Conservation (phyloP, 2,888 invertebrate species). For the Eilema caniola region DNA sequence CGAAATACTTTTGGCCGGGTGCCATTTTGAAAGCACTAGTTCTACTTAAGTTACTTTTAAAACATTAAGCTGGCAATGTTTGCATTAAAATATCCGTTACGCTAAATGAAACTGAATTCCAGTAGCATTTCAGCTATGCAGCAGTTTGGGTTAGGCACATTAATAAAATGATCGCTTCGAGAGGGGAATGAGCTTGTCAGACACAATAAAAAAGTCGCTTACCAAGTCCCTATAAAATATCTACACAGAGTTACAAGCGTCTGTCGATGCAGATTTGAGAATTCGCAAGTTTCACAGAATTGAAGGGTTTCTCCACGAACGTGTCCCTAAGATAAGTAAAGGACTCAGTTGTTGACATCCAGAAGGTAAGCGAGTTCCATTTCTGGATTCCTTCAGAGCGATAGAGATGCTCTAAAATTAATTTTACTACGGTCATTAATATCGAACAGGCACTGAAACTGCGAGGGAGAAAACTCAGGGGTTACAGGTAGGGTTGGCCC, state of each 20-base stretch:
- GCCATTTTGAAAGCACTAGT: slow-evolving; percentile 37
- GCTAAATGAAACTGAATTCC: neutral
- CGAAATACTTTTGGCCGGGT: slow-evolving; percentile 43
- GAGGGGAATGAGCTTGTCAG: slow-evolving; percentile 3
- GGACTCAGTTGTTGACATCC: neutral
- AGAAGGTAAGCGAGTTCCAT: neutral
- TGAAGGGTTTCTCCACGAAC: neutral
- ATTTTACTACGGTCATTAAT: neutral
- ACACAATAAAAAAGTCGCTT: neutral
- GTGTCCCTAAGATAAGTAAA: neutral
- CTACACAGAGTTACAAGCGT: neutral
- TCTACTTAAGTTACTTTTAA: slow-evolving; percentile 27
- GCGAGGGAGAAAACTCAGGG: neutral
- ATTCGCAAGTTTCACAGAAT: neutral
- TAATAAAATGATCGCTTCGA: slow-evolving; percentile 1
- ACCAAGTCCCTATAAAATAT: slow-evolving; percentile 2
- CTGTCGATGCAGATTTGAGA: neutral
- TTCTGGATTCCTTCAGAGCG: neutral
- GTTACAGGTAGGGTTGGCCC: no score
- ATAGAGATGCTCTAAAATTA: neutral
- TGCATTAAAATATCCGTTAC: neutral
- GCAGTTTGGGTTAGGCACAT: neutral
- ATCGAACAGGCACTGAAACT: neutral
- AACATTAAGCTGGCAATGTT: slow-evolving; percentile 16
- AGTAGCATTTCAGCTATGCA: neutral